Percentiles rank a stretch among this genome's conserved stretches.
Conservation (phyloP, 2,888 invertebrate species). For the Muschampia staudingeri region DNA sequence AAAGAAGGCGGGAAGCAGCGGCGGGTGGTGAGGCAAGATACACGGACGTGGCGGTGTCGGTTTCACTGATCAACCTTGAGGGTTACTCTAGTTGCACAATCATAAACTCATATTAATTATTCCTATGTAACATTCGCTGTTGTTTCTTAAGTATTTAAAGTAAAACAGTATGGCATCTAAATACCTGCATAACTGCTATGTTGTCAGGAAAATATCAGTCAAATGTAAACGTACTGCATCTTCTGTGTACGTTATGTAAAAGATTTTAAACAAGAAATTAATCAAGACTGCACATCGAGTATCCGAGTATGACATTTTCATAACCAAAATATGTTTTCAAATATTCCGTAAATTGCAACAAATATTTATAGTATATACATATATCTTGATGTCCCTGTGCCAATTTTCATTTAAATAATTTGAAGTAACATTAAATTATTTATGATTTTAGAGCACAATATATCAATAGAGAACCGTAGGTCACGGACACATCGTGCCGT, state of each 20-base stretch:
- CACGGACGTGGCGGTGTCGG: conserved; percentile 79
- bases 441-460: conserved; percentile 26
- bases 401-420: background rate
- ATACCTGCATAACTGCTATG: background rate
- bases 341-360: background rate
- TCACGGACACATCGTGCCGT: conserved; percentile 46
- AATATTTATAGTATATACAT: no score
- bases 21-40: conserved; percentile 76
- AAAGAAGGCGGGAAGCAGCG: conserved; percentile 72
- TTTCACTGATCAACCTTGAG: conserved; percentile 83
- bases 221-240: background rate
- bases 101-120: conserved; percentile 62
- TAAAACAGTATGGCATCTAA: background rate
- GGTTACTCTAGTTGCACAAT: conserved; percentile 77
- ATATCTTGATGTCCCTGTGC: background rate
- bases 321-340: no score
- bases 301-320: no score
- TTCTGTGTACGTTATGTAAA: background rate
- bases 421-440: no score
- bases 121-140: conserved; percentile 43
- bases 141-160: conserved; percentile 29
- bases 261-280: background rate
- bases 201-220: background rate
- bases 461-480: conserved; percentile 48
- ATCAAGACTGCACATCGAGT: background rate